Evolutionary conservation across 1,140 invertebrate species (phyloP), one percentile per base, ranked within the genome.

Genomic region (Trichogramma pretiosum): DNA sequence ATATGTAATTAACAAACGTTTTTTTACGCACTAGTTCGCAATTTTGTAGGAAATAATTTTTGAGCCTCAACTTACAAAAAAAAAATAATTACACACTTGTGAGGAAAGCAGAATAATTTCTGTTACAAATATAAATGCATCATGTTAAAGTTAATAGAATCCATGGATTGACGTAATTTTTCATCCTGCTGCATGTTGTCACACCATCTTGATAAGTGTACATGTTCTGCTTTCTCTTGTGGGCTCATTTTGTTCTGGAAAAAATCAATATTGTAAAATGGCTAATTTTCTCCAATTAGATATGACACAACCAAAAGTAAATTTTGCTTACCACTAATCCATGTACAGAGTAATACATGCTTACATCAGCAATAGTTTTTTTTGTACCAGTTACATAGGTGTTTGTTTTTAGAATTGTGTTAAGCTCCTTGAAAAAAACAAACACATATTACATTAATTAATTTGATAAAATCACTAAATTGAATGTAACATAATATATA

Each of bases 141-240:
- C 24, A 63, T 54, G 50, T 64, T 61, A 35, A 83, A 82, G 57
- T 80, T 75, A 16, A 82, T 68, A 13, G 78, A 21, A 28, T 73
- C 62, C 51, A 78, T 69, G 44, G 73, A 71, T 46, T 77, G 75
- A 36, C 78, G 64, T 22, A 81, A 58, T 53, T 71, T 70, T 7
- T 70, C 62, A 50, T 80, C 72, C 56, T 81, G 74, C 49, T 83
- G 80, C 48, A 83, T 62, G 57, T 81, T 77, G 55, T 81, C 77
- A 55, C 79, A 83, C 81, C 81, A 83, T 49, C 81, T 70, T 3
- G 78, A 82, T 0, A 83, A 61, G 56, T 82, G 74, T n/a, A 80
- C 45, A 41, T 74, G 77, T 49, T 73, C 72, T 47, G 78, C 79
- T 46, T 81, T 81, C 3, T 81, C 77, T 48, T 76, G 65, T 17